A percentile compares a stretch with the other conserved stretches of the same genome.
Evolutionary conservation across 2,113 vertebrate genomes (phyloP).

Genomic region (Ramphastos sulfuratus): DNA sequence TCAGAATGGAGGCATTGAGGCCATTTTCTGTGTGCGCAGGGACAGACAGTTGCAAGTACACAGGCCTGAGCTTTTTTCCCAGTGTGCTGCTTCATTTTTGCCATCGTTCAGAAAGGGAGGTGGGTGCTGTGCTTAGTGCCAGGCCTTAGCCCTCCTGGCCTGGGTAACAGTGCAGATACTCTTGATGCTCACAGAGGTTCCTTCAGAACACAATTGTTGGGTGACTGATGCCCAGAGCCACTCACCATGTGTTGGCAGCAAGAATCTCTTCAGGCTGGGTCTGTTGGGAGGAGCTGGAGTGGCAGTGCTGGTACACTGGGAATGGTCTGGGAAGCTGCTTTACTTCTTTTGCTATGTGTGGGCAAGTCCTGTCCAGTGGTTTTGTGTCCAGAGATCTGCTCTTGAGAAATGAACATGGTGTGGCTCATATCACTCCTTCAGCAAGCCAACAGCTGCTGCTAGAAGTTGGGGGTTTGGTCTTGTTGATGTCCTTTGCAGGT

Average conservation of each 20-base stretch:
- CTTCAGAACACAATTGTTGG: not conserved
- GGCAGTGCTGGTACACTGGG: fast-evolving
- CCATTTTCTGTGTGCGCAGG: fast-evolving
- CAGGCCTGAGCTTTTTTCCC: not conserved
- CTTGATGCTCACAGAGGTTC: too few species aligned
- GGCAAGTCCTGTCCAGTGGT: not conserved
- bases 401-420: fast-evolving
- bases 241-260: not conserved
- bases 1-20: fast-evolving
- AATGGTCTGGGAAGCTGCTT: not conserved
- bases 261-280: fast-evolving
- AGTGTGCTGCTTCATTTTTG: fast-evolving
- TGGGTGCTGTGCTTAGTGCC: fast-evolving
- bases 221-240: fast-evolving
- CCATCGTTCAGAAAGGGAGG: not conserved
- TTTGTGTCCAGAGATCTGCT: not conserved
- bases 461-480: not conserved
- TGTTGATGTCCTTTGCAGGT: not conserved
- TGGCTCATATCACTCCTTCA: fast-evolving
- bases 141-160: fast-evolving
- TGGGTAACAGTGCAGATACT: too few species aligned
- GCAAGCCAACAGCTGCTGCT: not conserved
- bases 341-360: fast-evolving
- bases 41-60: fast-evolving
- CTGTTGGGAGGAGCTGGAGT: fast-evolving